These are phyloP conservation scores for Cosmorhoe ocellata DNA, from an alignment of 2,888 invertebrate genomes.

Conservation along the genomic window DNA sequence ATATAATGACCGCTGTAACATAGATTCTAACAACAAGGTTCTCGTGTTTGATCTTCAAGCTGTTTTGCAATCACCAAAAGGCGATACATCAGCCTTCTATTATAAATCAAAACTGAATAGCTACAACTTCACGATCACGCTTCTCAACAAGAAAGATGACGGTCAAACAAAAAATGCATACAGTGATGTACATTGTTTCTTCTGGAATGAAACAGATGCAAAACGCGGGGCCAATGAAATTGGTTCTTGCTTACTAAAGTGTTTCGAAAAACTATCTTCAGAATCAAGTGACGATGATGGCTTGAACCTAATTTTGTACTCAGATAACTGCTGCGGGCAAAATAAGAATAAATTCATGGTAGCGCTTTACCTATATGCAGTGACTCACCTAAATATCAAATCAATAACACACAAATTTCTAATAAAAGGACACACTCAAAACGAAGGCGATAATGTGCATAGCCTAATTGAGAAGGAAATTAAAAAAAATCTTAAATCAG, in stretches of 20 bases:
- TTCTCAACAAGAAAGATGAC: too few species aligned
- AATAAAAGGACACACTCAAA: slow-evolving; percentile 33
- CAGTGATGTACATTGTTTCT: slow-evolving; percentile 2
- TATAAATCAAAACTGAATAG: too few species aligned
- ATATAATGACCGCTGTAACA: background rate
- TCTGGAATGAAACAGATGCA: slow-evolving; percentile 37
- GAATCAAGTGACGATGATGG: too few species aligned
- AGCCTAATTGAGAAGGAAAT: too few species aligned
- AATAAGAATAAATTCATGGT: slow-evolving; percentile 34
- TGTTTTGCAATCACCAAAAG: slow-evolving; percentile 30
- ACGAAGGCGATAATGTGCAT: background rate
- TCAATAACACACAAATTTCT: slow-evolving; percentile 29
- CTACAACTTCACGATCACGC: too few species aligned
- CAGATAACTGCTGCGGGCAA: slow-evolving; percentile 18
- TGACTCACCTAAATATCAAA: slow-evolving; percentile 6
- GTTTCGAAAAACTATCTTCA: too few species aligned
- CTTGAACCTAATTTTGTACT: too few species aligned
- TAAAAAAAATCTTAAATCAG: too few species aligned
- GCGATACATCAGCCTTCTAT: background rate
- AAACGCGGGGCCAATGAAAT: slow-evolving; percentile 35
- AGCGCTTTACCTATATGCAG: slow-evolving; percentile 20
- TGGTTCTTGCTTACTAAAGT: background rate
- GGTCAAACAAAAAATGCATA: too few species aligned
- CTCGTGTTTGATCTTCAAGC: slow-evolving; percentile 34
- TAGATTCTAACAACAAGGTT: slow-evolving; percentile 31